Percentiles rank a stretch among this genome's conserved stretches.
These are phyloP conservation scores for Aramus guarauna DNA, from an alignment of 2,113 vertebrate genomes.

Conservation along the genomic window DNA sequence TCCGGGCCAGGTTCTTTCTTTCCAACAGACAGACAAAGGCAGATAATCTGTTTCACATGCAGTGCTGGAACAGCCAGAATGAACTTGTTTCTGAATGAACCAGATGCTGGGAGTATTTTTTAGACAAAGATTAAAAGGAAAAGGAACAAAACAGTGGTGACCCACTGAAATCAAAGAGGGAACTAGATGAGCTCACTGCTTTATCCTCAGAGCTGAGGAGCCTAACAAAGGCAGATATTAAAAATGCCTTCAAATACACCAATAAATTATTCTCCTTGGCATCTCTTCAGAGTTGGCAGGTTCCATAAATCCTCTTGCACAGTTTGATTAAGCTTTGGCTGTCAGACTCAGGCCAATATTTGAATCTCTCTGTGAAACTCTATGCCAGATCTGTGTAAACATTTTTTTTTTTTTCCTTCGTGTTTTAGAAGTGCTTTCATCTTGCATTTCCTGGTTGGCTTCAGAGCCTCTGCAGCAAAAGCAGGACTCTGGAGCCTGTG, in stretches of 20 bases:
- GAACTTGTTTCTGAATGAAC: conserved; percentile 13
- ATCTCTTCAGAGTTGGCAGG: conserved; percentile 13
- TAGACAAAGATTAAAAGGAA: conserved; percentile 1
- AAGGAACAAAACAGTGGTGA: background rate
- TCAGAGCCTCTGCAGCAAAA: background rate
- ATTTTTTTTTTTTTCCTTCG: conserved; percentile 6
- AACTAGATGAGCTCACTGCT: background rate
- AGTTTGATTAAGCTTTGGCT: conserved; percentile 44
- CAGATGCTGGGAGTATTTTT: background rate
- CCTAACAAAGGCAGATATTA: conserved; percentile 43
- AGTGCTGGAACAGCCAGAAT: background rate
- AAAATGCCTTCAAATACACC: conserved; percentile 34
- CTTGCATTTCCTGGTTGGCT: conserved; percentile 39
- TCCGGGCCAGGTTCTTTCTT: background rate
- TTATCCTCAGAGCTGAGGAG: background rate
- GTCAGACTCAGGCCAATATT: conserved; percentile 3
- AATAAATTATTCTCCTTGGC: conserved; percentile 32
- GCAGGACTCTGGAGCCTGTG: background rate
- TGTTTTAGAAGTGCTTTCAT: conserved; percentile 30
- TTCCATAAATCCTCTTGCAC: conserved; percentile 32
- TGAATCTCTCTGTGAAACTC: conserved; percentile 11
- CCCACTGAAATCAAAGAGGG: background rate
- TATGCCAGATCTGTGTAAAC: background rate
- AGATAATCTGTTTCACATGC: background rate
- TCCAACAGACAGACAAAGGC: background rate